Evolutionary conservation across 2,113 vertebrate genomes (phyloP).

Genomic region (Myiopsitta monachus): DNA sequence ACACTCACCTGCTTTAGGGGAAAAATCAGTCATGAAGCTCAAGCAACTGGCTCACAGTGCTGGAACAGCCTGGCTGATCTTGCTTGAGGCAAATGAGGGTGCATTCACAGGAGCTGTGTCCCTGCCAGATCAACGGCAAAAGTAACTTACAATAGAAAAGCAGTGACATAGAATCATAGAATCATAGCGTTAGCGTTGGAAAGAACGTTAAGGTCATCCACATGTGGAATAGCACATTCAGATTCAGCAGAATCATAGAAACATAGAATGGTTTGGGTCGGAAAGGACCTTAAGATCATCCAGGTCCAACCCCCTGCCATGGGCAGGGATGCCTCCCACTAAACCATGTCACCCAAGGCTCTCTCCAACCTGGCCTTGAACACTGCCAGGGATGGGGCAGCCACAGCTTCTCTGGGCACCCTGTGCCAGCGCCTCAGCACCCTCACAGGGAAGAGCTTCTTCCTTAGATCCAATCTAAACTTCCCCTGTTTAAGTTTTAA

Average conservation of each 20-base stretch:
- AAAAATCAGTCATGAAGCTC: neutral
- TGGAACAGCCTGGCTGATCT: neutral
- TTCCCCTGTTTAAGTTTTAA: neutral
- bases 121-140: neutral
- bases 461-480: neutral
- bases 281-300: neutral
- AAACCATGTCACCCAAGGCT: neutral
- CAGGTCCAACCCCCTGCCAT: neutral
- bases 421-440: neutral
- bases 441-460: neutral
- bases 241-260: neutral
- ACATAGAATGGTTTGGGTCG: neutral
- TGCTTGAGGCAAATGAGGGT: neutral
- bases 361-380: too few species aligned
- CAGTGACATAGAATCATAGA: neutral
- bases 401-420: neutral
- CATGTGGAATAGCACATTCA: neutral
- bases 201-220: neutral
- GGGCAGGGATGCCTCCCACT: neutral
- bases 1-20: neutral
- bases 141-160: neutral
- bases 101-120: neutral
- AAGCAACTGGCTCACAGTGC: neutral
- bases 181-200: neutral
- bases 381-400: too few species aligned